Conservation (phyloP, 2,797 vertebrate species). For the Hylomyscus alleni region DNA sequence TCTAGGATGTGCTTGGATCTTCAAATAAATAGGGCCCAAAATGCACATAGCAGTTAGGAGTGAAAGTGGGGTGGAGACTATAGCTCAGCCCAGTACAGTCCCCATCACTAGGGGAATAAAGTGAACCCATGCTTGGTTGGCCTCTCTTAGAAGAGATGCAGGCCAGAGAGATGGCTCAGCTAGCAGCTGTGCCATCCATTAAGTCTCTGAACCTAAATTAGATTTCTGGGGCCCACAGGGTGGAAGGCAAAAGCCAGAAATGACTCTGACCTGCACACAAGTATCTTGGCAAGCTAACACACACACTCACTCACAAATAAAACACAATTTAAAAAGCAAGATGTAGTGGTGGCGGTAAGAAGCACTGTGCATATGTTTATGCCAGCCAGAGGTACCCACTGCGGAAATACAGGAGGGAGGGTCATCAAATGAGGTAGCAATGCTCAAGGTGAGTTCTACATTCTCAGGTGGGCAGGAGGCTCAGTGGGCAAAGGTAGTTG, state of each 20-base stretch:
- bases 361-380: not conserved
- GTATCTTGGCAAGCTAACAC: not conserved
- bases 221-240: not conserved
- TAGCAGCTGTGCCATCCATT: not conserved
- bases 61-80: not conserved
- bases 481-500: not conserved
- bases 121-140: no score
- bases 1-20: not conserved
- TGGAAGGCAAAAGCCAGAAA: not conserved
- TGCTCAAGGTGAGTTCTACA: no score
- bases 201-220: not conserved
- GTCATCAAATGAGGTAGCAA: not conserved
- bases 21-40: slow-evolving; percentile 12
- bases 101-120: not conserved
- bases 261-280: not conserved
- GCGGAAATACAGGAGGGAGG: not conserved
- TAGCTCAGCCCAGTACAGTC: not conserved
- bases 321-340: not conserved
- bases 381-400: not conserved
- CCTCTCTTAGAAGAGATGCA: not conserved
- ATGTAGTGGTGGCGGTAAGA: no score
- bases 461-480: not conserved
- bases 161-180: not conserved
- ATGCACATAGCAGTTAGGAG: slow-evolving; percentile 50
- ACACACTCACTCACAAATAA: not conserved